These are phyloP conservation scores for Drosophila cardini DNA, from an alignment of 1,140 invertebrate species.

Conservation along the genomic window DNA sequence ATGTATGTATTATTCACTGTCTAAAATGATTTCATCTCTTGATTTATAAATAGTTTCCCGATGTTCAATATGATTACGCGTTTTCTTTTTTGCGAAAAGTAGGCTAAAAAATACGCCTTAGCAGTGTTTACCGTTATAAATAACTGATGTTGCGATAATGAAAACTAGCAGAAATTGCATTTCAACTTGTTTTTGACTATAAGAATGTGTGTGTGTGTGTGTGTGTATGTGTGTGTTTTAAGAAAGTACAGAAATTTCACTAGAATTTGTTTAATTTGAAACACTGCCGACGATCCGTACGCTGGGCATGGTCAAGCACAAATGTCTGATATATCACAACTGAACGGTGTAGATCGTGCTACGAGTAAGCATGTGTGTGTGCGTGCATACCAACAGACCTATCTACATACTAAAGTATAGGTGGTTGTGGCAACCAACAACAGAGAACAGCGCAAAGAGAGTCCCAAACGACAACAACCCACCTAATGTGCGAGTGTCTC, in stretches of 20 bases:
- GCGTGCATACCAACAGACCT: not conserved
- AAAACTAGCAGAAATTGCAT: slow-evolving; percentile 54
- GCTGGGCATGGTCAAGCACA: slow-evolving; percentile 67
- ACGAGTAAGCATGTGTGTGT: slow-evolving; percentile 16
- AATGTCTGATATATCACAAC: slow-evolving; percentile 63
- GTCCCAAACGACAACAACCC: slow-evolving; percentile 50
- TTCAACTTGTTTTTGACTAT: slow-evolving; percentile 46
- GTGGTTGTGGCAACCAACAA: slow-evolving; percentile 27
- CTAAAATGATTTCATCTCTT: slow-evolving; percentile 75
- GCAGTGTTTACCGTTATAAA: slow-evolving; percentile 48
- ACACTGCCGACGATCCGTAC: slow-evolving; percentile 42
- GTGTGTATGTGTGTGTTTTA: too few species aligned
- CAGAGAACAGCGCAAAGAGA: slow-evolving; percentile 38
- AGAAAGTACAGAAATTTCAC: slow-evolving; percentile 51
- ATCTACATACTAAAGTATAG: not conserved
- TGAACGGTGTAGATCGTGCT: slow-evolving; percentile 49
- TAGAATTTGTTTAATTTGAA: slow-evolving; percentile 26
- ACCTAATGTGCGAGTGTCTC: slow-evolving; percentile 53
- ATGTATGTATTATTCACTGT: slow-evolving; percentile 42
- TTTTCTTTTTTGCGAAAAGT: not conserved
- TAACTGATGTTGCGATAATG: slow-evolving; percentile 42
- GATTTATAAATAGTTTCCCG: slow-evolving; percentile 68
- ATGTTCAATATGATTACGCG: slow-evolving; percentile 24
- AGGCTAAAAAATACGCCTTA: not conserved
- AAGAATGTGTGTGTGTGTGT: too few species aligned